A percentile compares a stretch with the other conserved stretches of the same genome.
These are phyloP conservation scores for Tridacna gigas DNA, from an alignment of 2,888 invertebrate genomes.

Conservation along the genomic window DNA sequence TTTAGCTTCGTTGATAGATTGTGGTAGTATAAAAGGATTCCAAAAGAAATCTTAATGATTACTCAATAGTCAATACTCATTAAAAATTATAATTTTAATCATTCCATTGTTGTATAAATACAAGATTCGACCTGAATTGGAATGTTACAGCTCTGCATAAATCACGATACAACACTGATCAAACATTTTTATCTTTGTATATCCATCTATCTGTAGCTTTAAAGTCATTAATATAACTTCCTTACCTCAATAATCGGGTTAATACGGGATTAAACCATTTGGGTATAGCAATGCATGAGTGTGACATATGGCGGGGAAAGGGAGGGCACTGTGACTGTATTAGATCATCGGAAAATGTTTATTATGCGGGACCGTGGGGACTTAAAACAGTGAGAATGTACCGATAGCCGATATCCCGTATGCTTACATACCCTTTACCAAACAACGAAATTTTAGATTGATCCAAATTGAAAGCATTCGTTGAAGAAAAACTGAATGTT, in stretches of 20 bases:
- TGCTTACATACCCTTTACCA: too few relatives aligned
- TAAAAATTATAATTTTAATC: neutral
- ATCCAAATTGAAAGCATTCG: too few relatives aligned
- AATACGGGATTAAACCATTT: constrained; percentile 19
- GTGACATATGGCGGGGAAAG: constrained; percentile 59
- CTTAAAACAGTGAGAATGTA: too few relatives aligned
- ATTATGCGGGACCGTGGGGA: too few relatives aligned
- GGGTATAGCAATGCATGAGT: constrained; percentile 18
- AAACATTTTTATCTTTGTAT: neutral
- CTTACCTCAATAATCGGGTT: constrained; percentile 27
- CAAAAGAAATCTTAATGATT: neutral
- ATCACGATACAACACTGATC: neutral
- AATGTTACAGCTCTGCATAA: too few relatives aligned
- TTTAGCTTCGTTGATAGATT: too few relatives aligned
- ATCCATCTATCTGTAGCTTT: neutral
- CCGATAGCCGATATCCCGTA: too few relatives aligned
- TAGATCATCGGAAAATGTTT: too few relatives aligned
- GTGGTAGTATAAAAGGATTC: too few relatives aligned
- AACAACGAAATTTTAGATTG: too few relatives aligned
- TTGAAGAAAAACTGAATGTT: too few relatives aligned
- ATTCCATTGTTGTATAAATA: neutral
- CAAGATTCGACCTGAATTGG: neutral
- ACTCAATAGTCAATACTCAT: neutral
- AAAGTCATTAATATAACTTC: neutral
- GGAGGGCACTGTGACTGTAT: constrained; percentile 29